Percentiles rank a stretch among this genome's conserved stretches.
Evolutionary conservation across 2,797 vertebrate species (phyloP).

Genomic region (Phylloscopus collybita): DNA sequence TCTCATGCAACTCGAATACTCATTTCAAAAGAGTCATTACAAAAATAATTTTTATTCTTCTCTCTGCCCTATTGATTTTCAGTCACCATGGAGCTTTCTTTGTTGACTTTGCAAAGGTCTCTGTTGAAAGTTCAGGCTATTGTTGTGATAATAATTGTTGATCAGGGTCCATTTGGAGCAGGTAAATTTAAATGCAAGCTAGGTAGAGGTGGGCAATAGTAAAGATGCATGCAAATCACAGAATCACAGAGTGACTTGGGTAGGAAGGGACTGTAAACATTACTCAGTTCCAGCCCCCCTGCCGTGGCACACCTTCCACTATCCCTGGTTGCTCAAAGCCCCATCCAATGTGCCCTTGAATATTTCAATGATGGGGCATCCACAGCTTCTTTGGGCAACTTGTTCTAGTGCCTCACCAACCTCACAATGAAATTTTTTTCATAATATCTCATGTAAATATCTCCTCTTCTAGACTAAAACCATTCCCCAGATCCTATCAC

Average conservation of each 20-base stretch:
- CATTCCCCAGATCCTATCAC: too few relatives aligned
- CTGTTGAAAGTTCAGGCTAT: slow-evolving; percentile 12
- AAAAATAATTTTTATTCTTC: slow-evolving; percentile 59
- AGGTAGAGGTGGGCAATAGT: neutral
- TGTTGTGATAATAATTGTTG: slow-evolving; percentile 28
- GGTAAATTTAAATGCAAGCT: neutral
- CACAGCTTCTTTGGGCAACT: neutral
- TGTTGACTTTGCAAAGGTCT: slow-evolving; percentile 27
- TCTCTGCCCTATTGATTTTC: slow-evolving; percentile 34
- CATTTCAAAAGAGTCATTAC: slow-evolving; percentile 60
- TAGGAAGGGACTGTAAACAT: neutral
- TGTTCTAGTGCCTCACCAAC: neutral
- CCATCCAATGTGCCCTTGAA: neutral
- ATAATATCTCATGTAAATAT: neutral
- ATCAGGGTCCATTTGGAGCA: neutral
- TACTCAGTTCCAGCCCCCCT: neutral
- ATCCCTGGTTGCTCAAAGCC: neutral
- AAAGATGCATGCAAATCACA: neutral
- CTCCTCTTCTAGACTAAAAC: neutral
- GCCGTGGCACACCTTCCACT: neutral
- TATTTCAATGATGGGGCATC: neutral
- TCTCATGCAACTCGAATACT: slow-evolving; percentile 64
- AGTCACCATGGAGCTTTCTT: slow-evolving; percentile 49
- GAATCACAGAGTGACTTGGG: neutral
- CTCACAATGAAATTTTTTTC: neutral